Evolutionary conservation across 1,140 invertebrate species (phyloP).

Genomic region (Druon quercuslanigerum): DNA sequence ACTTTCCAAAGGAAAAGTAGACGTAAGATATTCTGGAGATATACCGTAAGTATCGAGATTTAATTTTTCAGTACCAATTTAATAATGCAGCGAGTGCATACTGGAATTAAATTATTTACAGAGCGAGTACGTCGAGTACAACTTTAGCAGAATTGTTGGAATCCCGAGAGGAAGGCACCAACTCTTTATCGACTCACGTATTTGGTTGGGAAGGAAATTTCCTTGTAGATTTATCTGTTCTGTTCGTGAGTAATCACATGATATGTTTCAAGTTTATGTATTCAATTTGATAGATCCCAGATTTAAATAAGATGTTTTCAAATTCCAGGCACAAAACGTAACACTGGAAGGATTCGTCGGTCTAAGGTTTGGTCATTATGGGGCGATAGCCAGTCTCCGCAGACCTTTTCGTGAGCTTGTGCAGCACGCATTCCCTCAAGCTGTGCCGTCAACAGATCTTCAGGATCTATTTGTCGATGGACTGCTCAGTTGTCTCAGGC

Average conservation of each 20-base stretch:
- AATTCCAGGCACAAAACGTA: constrained; percentile 53
- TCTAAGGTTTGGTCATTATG: constrained; percentile 51
- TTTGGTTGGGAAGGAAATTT: constrained; percentile 47
- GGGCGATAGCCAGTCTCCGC: constrained; percentile 52
- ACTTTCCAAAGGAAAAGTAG: constrained; percentile 40
- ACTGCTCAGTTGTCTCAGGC: constrained; percentile 49
- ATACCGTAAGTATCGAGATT: constrained; percentile 1
- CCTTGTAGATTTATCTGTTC: constrained; percentile 50
- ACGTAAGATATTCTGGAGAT: constrained; percentile 42
- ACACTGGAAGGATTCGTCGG: constrained; percentile 51
- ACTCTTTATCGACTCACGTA: constrained; percentile 34
- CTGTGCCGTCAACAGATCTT: constrained; percentile 44
- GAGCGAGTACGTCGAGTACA: constrained; percentile 16
- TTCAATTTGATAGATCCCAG: background rate
- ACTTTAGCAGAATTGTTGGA: constrained; percentile 49
- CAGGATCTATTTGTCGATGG: constrained; percentile 54
- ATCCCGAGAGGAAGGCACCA: constrained; percentile 37
- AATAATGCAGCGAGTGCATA: background rate
- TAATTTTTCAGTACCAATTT: background rate
- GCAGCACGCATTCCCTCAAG: constrained; percentile 51
- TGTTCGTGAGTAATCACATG: constrained; percentile 53
- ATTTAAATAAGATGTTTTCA: constrained; percentile 24
- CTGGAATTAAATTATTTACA: background rate
- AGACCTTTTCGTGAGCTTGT: constrained; percentile 58
- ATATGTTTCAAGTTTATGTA: background rate